Evolutionary conservation across 2,888 invertebrate species (phyloP).

Genomic region (Griposia aprilina): DNA sequence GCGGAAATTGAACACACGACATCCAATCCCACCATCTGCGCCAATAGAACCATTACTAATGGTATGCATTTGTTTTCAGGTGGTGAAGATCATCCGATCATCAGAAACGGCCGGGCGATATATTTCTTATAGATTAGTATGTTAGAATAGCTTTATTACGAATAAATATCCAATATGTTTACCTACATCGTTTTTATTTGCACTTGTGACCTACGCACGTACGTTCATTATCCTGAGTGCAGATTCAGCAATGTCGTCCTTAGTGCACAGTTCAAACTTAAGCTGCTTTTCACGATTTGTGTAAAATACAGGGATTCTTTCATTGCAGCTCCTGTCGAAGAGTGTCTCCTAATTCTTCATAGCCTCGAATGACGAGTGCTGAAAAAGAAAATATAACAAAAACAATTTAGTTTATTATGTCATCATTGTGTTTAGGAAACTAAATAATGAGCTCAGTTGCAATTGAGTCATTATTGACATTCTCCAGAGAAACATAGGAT

Average conservation of each 20-base stretch:
- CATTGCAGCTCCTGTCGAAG: not conserved
- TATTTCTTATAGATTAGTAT: conserved; percentile 98
- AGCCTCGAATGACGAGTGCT: not conserved
- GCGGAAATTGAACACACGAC: not conserved
- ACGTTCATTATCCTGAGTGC: not conserved
- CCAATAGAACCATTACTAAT: not conserved
- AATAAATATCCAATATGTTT: conserved; percentile 61
- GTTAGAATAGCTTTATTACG: conserved; percentile 81
- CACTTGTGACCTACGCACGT: not conserved
- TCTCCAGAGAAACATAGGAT: not conserved
- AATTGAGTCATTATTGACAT: not conserved
- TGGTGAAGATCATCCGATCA: conserved; percentile 99
- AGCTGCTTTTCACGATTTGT: not conserved
- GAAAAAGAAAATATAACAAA: not conserved
- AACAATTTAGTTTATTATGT: not conserved
- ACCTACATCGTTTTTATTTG: conserved; percentile 27
- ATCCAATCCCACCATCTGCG: not conserved
- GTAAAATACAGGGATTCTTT: not conserved
- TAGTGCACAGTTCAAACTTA: too few species aligned
- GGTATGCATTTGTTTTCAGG: conserved; percentile 89
- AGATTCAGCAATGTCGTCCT: not conserved
- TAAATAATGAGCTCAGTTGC: conserved; percentile 2
- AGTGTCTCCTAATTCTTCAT: not conserved
- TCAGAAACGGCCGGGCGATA: conserved; percentile 99
- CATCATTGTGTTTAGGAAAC: not conserved